These are phyloP conservation scores for Cichlasoma orientale DNA, from an alignment of 2,797 vertebrate species.

Conservation along the genomic window DNA sequence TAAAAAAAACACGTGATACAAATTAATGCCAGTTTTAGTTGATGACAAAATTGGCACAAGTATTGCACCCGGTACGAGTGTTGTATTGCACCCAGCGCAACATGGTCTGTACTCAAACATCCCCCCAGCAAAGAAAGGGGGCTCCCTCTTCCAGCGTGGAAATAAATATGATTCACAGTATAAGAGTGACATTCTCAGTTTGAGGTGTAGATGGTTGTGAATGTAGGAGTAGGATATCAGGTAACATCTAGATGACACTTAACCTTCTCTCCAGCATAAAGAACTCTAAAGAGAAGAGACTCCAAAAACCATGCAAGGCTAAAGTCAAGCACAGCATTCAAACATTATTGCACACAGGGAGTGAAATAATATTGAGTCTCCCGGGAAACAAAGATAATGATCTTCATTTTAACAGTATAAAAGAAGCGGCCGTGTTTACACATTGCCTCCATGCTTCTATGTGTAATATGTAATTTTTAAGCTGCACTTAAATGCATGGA, in stretches of 20 bases:
- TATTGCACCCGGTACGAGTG: neutral
- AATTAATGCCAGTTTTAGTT: neutral
- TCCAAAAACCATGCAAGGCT: neutral
- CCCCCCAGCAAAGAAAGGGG: neutral
- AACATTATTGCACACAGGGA: neutral
- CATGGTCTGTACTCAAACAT: neutral
- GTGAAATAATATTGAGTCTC: neutral
- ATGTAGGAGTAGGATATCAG: neutral
- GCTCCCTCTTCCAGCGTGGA: neutral
- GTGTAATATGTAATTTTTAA: neutral
- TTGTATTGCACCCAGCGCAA: too few relatives aligned
- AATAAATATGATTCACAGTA: fast-evolving
- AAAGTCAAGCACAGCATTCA: neutral
- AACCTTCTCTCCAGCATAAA: neutral
- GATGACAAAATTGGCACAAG: neutral
- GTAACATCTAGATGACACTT: neutral
- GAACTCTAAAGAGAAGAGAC: neutral
- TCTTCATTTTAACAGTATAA: neutral
- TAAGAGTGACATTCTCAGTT: neutral
- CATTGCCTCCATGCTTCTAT: neutral
- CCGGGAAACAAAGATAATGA: neutral
- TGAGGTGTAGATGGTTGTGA: neutral
- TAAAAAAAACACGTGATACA: neutral
- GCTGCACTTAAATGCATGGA: neutral
- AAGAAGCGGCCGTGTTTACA: neutral